Evolutionary conservation across 2,888 invertebrate genomes (phyloP).

Genomic region (Hypomecis atomaria): DNA sequence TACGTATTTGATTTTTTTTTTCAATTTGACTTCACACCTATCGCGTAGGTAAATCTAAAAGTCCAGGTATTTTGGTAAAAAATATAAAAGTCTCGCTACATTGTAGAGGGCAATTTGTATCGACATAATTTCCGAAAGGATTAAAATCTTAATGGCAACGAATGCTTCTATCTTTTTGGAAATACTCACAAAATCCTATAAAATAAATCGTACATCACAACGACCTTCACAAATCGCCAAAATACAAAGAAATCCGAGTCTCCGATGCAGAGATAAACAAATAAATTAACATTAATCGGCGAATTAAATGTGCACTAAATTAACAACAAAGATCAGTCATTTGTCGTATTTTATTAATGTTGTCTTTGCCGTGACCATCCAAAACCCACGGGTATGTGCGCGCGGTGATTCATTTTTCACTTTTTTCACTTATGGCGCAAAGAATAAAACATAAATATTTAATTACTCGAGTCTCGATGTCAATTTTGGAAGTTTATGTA

Average conservation of each 20-base stretch:
- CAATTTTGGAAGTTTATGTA: too few relatives aligned
- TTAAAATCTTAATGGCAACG: constrained; percentile 5
- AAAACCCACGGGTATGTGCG: constrained; percentile 34
- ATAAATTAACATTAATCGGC: constrained; percentile 33
- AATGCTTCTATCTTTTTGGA: constrained; percentile 1
- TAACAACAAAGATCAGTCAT: constrained; percentile 49
- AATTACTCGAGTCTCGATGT: too few relatives aligned
- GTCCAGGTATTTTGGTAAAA: not conserved
- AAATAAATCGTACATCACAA: constrained; percentile 29
- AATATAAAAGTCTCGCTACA: not conserved
- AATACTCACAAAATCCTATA: constrained; percentile 15
- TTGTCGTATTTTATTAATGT: constrained; percentile 53
- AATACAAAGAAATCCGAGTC: constrained; percentile 26
- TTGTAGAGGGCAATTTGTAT: constrained; percentile 9
- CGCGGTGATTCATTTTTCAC: constrained; percentile 34
- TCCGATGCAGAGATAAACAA: constrained; percentile 34
- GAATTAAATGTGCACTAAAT: constrained; percentile 39
- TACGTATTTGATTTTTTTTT: too few relatives aligned
- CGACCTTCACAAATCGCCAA: constrained; percentile 28
- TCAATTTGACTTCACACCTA: too few relatives aligned
- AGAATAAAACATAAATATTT: too few relatives aligned
- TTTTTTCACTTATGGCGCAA: constrained; percentile 8
- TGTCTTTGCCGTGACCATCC: constrained; percentile 26
- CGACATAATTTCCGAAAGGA: constrained; percentile 12
- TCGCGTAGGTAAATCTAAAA: not conserved